These are phyloP conservation scores for Electrona antarctica DNA, from an alignment of 2,113 vertebrate genomes.

Conservation along the genomic window DNA sequence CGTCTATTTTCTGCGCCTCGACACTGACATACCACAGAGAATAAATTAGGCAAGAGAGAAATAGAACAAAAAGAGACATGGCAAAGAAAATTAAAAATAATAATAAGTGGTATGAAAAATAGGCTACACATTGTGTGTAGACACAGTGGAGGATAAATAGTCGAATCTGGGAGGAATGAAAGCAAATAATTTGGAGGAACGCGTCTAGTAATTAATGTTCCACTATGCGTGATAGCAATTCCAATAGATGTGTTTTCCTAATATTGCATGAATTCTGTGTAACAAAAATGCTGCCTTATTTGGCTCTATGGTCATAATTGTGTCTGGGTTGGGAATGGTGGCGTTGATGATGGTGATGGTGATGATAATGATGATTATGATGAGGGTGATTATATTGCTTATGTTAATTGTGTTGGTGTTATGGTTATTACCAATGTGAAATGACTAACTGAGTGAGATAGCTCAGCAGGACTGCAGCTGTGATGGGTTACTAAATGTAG, in stretches of 20 bases:
- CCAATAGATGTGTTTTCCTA: constrained; percentile 48
- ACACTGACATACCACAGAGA: too few relatives aligned
- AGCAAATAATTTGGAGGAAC: constrained; percentile 50
- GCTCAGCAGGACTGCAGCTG: constrained; percentile 37
- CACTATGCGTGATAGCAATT: constrained; percentile 49
- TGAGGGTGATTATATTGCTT: constrained; percentile 71
- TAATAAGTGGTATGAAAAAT: constrained; percentile 50
- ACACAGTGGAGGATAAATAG: constrained; percentile 39
- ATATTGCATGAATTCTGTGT: constrained; percentile 50
- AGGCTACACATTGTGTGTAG: constrained; percentile 41
- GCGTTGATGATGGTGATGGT: constrained; percentile 47
- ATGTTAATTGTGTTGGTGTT: constrained; percentile 48
- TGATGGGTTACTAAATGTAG: constrained; percentile 31
- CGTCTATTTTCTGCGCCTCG: too few relatives aligned
- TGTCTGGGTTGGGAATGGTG: constrained; percentile 50
- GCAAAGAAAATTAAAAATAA: constrained; percentile 39
- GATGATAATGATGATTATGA: constrained; percentile 56
- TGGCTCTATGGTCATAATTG: constrained; percentile 61
- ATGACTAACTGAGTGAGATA: constrained; percentile 52
- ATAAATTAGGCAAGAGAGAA: not conserved
- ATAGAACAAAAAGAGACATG: constrained; percentile 70
- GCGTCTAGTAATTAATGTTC: constrained; percentile 67
- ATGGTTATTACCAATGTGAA: constrained; percentile 65
- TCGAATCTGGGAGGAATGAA: constrained; percentile 50
- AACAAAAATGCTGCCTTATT: constrained; percentile 52